Conservation (phyloP, 1,140 invertebrate genomes). For the Neotoxoptera formosana region DNA sequence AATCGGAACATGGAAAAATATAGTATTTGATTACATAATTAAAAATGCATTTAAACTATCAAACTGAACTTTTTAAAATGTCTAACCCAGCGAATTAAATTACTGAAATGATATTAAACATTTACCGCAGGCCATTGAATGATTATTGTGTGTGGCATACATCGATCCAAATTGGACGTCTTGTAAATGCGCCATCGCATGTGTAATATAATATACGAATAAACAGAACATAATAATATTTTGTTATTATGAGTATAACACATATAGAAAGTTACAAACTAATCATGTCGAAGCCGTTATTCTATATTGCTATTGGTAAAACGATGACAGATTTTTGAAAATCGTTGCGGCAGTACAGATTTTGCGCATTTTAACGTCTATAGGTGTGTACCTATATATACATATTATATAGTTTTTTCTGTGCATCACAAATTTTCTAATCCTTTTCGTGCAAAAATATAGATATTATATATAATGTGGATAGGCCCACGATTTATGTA, state of each 20-base stretch:
- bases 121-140: neutral
- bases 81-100: neutral
- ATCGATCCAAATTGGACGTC: neutral
- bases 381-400: neutral
- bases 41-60: constrained; percentile 6
- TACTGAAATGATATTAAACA: neutral
- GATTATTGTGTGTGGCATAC: neutral
- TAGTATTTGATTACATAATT: neutral
- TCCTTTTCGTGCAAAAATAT: neutral
- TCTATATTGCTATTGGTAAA: neutral
- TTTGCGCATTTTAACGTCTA: neutral
- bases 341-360: neutral
- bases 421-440: neutral
- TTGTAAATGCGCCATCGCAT: neutral
- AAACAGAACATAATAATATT: neutral
- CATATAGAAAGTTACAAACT: neutral
- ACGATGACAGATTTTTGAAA: neutral
- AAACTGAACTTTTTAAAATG: constrained; percentile 11
- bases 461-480: neutral
- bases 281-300: neutral
- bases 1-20: neutral
- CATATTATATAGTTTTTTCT: neutral
- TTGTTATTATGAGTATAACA: neutral
- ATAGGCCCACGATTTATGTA: no score
- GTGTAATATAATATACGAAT: neutral